phyloP scores from a whole-genome alignment of 2,888 invertebrate genomes.

The Eremobia ochroleuca region DNA sequence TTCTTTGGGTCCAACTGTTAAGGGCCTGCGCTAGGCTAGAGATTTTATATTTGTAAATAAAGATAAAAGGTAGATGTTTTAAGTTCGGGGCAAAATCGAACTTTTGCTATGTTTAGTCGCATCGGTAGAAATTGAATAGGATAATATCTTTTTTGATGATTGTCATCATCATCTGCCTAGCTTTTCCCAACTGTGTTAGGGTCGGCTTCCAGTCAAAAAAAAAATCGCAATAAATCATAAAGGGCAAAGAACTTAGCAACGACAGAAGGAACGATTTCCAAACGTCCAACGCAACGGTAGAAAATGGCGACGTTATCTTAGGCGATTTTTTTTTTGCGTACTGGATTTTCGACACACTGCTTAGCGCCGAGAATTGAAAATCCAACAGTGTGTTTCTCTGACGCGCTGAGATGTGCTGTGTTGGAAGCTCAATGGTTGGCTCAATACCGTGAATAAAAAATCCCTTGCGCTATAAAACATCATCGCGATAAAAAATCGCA shows the following conservation, averaged over 20 bases:
- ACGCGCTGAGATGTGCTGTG: background rate
- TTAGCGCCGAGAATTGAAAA: background rate
- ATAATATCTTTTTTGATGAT: background rate
- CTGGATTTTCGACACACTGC: background rate
- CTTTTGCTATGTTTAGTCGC: constrained; percentile 7
- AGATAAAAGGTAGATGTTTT: constrained; percentile 31
- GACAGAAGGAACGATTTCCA: background rate
- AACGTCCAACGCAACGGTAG: background rate
- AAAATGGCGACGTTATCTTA: background rate
- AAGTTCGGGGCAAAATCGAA: too few species aligned
- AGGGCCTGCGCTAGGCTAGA: constrained; percentile 20
- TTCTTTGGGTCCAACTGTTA: constrained; percentile 54
- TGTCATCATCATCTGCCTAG: too few species aligned
- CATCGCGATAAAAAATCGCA: background rate
- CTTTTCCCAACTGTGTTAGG: too few species aligned
- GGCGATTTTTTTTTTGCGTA: background rate
- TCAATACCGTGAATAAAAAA: background rate
- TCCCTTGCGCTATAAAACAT: background rate
- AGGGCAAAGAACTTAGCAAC: background rate
- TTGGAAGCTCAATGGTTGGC: background rate
- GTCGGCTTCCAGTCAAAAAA: too few species aligned
- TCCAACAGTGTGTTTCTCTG: background rate
- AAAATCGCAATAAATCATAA: too few species aligned
- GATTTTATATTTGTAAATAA: constrained; percentile 58
- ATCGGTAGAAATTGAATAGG: constrained; percentile 8